Percentiles rank a stretch among this genome's conserved stretches.
Evolutionary conservation across 2,888 invertebrate genomes (phyloP).

Genomic region (Drosophila cognata): DNA sequence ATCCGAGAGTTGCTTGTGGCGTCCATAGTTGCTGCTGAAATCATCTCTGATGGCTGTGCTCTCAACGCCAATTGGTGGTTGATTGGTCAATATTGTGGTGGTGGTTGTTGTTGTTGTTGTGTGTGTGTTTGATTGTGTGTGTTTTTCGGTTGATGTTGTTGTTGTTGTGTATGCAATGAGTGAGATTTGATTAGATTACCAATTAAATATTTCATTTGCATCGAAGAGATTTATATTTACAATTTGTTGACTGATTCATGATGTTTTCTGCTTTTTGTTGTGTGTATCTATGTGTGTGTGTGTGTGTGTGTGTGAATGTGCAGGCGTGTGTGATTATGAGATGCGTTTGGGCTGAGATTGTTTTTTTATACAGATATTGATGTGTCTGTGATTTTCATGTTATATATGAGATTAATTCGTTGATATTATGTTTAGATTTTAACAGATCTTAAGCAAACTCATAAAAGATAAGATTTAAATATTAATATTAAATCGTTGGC

Average conservation of each 20-base stretch:
- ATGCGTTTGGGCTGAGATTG: constrained; percentile 21
- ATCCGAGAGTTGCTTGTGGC: constrained; percentile 82
- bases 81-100: constrained; percentile 39
- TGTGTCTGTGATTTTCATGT: constrained; percentile 11
- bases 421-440: not conserved
- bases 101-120: constrained; percentile 30
- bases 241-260: constrained; percentile 32
- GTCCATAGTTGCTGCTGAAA: constrained; percentile 83
- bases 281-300: constrained; percentile 13
- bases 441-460: not conserved
- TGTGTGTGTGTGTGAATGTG: not conserved
- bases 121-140: constrained; percentile 23
- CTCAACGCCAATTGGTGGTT: constrained; percentile 39
- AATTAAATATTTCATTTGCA: constrained; percentile 63
- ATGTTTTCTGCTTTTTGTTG: not conserved
- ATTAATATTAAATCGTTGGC: constrained; percentile 5
- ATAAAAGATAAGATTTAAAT: not conserved
- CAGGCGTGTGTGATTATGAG: constrained; percentile 6
- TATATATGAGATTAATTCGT: constrained; percentile 3
- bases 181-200: constrained; percentile 77
- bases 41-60: constrained; percentile 61
- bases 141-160: constrained; percentile 40
- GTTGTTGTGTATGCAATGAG: constrained; percentile 76
- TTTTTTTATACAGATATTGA: constrained; percentile 40
- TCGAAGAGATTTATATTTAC: constrained; percentile 67